Percentiles rank a stretch among this genome's conserved stretches.
These are phyloP conservation scores for Listronotus oregonensis DNA, from an alignment of 1,140 invertebrate genomes.

Conservation along the genomic window DNA sequence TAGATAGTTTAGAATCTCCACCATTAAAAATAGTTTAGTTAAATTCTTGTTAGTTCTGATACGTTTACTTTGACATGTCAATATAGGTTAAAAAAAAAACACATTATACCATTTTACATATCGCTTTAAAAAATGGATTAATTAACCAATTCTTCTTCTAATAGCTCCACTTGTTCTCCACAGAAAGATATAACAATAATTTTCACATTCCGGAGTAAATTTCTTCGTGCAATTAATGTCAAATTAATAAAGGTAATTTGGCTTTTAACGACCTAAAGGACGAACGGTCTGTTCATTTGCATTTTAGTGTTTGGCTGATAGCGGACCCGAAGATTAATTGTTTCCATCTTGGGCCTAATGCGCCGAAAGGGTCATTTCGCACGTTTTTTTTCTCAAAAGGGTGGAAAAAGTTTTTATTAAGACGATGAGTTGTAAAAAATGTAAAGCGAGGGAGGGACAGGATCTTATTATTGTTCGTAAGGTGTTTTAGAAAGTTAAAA, in stretches of 20 bases:
- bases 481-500: too few species aligned
- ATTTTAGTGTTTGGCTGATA: conserved; percentile 19
- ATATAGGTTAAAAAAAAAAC: too few species aligned
- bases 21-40: too few species aligned
- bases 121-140: too few species aligned
- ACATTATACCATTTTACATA: too few species aligned
- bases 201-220: conserved; percentile 15
- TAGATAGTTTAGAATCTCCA: too few species aligned
- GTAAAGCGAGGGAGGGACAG: too few species aligned
- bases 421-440: conserved; percentile 19
- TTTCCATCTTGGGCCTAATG: conserved; percentile 22
- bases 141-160: neutral
- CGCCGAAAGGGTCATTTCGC: conserved; percentile 12
- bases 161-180: conserved; percentile 1
- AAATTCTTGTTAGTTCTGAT: too few species aligned
- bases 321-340: conserved; percentile 22
- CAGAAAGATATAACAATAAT: conserved; percentile 22
- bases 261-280: conserved; percentile 18
- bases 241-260: conserved; percentile 36
- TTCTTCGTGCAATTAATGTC: conserved; percentile 18
- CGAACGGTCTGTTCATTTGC: conserved; percentile 21
- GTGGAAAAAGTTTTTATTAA: conserved; percentile 16
- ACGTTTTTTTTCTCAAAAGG: conserved; percentile 15
- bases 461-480: too few species aligned
- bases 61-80: too few species aligned